Base-by-base conservation (phyloP, 2,888 invertebrate species). In the Polydrusus tereticollis region DNA sequence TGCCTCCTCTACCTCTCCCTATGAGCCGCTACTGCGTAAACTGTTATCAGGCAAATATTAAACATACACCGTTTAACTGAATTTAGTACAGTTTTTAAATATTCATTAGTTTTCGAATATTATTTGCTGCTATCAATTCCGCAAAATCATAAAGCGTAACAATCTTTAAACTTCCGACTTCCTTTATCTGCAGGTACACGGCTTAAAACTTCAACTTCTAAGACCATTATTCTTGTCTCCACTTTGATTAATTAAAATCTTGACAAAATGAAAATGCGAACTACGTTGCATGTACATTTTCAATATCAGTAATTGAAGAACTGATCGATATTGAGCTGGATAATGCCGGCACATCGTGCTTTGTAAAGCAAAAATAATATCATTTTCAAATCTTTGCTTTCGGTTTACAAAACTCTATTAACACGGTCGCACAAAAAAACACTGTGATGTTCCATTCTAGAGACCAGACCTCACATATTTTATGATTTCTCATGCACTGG, bases 241-340 rank as follows among this genome's bases (percentile, higher is more conserved):
- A 18, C 45, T 62, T 62, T 62, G 47, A 62, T 62, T 62, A 62
- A 62, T 62, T 62, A 62, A 62, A 62, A 45, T 47, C 47, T 33
- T 38, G 59, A 26, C 59, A 41, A 33, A 45, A 45, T 29, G 45
- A 62, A 33, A 62, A 29, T 45, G 3, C 29, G 29, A 62, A 62
- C 50, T 26, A 20, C 26, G 20, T 52, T 52, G 23, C 50, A 52
- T 52, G 50, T 52, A 52, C 26, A 52, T 52, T 52, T 52, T 52
- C 50, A 52, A 52, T 52, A 52, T 47, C 21, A 12, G 47, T 47
- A 47, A 47, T 52, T 52, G 50, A 26, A 52, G 14, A 10, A 26
- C 50, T 52, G 50, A 52, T 52, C 50, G 50, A 52, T 52, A 26
- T 26, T 26, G 14, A 20, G 26, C 26, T 50, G 47, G 23, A 50